Conservation (phyloP, 2,113 vertebrate genomes). For the Hiodon alosoides region DNA sequence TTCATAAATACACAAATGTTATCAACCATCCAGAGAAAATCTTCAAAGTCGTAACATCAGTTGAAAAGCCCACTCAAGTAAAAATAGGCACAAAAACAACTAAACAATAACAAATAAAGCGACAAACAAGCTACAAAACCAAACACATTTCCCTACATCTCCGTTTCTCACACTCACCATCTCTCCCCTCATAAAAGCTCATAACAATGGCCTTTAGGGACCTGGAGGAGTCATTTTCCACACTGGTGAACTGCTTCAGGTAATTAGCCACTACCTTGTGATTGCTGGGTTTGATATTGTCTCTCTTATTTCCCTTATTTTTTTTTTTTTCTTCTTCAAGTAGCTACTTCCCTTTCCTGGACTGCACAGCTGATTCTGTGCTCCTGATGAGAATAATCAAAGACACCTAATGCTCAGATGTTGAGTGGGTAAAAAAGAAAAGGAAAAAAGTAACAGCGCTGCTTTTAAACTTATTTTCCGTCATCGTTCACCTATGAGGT, state of each 20-base stretch:
- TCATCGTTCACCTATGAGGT: not conserved
- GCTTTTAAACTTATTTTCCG: not conserved
- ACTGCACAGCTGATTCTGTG: not conserved
- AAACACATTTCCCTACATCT: not conserved
- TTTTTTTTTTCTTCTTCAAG: too few species aligned
- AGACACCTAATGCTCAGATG: too few species aligned
- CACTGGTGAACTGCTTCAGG: too few species aligned
- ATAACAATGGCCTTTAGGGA: not conserved
- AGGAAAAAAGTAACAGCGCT: not conserved
- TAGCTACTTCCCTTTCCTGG: too few species aligned
- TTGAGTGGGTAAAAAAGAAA: not conserved
- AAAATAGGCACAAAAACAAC: not conserved
- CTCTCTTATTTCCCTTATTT: too few species aligned
- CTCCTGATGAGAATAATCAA: too few species aligned
- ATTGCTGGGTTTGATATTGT: too few species aligned
- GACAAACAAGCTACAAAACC: not conserved
- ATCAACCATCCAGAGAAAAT: not conserved
- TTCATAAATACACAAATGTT: not conserved
- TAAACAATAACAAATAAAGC: not conserved
- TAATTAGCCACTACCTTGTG: too few species aligned
- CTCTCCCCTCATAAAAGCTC: not conserved
- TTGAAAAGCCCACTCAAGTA: not conserved
- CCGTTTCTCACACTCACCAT: not conserved
- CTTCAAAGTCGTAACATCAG: too few species aligned
- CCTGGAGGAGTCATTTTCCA: too few species aligned